Base-by-base conservation (phyloP, 2,888 invertebrate species). In the Steinernema carpocapsae region DNA sequence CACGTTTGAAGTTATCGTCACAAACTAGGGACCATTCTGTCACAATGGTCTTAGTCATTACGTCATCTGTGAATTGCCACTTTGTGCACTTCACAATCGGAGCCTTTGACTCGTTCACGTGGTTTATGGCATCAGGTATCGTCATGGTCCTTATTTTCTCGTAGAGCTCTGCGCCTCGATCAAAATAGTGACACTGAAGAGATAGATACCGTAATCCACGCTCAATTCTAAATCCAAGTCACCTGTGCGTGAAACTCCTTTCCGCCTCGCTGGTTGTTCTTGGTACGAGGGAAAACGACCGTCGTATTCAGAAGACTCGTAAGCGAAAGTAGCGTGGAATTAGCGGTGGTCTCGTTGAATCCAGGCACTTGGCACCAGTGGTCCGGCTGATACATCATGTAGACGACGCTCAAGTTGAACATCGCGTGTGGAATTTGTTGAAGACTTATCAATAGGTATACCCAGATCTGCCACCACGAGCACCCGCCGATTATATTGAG, bases 351-450 rank as follows among this genome's bases (percentile, higher is more conserved):
- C n/a, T n/a, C n/a, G 12, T 72, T 72, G 84, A 81, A n/a, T 83
- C 74, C 3, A 84, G 77, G 7, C 48, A 81, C 81, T 74, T 82
- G 80, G 76, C 86, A 87, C 83, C 86, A 85, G 80, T 87, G 87
- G 74, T 87, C 87, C 29, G 87, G 87, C 72, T 83, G 82, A 76
- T 85, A 85, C 81, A 86, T 88, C 83, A 88, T 87, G 79, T 87
- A 87, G 32, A 87, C 85, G 46, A 87, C 85, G 1, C 79, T 78
- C 79, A 74, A 79, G 78, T 86, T 86, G 81, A 87, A 85, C 87
- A 87, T 87, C 19, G 87, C 88, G 71, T 87, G 88, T 14, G 87
- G 87, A 56, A 87, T 81, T 83, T 84, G 85, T 71, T 86, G 85
- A 10, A 82, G 81, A 17, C 84, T 82, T 70, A 87, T 86, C 52